Conservation (phyloP, 2,113 vertebrate genomes). For the Heterocephalus glaber region DNA sequence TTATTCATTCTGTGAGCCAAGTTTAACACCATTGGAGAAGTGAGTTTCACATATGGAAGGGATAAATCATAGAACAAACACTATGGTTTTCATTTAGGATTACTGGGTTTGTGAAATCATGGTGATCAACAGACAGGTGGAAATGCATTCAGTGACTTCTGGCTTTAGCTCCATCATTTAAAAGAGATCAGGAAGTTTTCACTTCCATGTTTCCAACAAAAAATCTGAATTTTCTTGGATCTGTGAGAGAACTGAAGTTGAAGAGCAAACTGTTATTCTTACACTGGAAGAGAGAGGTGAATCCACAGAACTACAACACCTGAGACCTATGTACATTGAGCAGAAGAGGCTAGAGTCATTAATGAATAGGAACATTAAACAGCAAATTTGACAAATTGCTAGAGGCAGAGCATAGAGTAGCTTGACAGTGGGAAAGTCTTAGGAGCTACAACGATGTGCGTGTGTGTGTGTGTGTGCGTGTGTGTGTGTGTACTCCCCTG, state of each 20-base stretch:
- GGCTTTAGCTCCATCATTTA: neutral
- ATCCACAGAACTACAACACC: neutral
- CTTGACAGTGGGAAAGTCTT: neutral
- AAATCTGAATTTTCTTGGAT: neutral
- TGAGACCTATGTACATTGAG: neutral
- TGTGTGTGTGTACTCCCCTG: neutral
- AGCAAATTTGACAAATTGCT: neutral
- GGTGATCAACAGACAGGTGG: neutral
- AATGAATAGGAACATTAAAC: neutral
- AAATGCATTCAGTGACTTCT: neutral
- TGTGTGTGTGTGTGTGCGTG: neutral
- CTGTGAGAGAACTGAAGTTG: neutral
- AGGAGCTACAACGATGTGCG: no score
- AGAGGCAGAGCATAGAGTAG: neutral
- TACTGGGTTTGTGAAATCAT: neutral
- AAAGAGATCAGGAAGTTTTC: neutral
- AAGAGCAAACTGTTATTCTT: neutral
- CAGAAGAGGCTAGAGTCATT: neutral
- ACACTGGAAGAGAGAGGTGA: neutral
- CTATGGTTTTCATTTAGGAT: neutral
- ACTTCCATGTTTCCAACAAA: neutral
- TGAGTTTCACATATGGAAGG: neutral
- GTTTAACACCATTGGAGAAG: neutral
- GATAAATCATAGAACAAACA: neutral
- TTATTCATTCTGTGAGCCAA: neutral